These are phyloP conservation scores for Scylla paramamosain DNA, from an alignment of 1,140 invertebrate genomes.

Conservation along the genomic window DNA sequence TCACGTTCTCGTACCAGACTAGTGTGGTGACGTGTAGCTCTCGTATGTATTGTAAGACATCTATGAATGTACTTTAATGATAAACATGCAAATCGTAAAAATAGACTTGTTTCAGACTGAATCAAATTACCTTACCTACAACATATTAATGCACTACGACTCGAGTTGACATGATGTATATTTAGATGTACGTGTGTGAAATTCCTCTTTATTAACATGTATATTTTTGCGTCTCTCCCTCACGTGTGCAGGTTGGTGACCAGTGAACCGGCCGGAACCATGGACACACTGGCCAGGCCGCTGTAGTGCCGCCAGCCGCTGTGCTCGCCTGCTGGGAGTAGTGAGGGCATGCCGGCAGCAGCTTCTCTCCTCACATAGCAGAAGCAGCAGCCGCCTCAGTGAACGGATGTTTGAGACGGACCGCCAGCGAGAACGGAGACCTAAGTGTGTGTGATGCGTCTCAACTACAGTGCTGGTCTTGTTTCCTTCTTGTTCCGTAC, in stretches of 20 bases:
- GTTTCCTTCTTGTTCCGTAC: conserved; percentile 41
- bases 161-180: neutral
- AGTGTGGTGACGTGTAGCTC: neutral
- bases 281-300: neutral
- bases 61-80: neutral
- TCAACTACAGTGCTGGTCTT: conserved; percentile 28
- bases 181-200: conserved; percentile 32
- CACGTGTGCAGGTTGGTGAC: conserved; percentile 33
- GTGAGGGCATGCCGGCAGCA: neutral
- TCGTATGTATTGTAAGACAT: neutral
- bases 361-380: neutral
- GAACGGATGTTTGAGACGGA: conserved; percentile 15
- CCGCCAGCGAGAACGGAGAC: too few relatives aligned
- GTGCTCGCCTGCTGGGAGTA: neutral
- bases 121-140: neutral
- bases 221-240: neutral
- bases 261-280: neutral
- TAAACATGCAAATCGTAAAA: neutral
- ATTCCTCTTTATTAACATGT: neutral
- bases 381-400: neutral
- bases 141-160: conserved; percentile 1
- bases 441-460: conserved; percentile 58
- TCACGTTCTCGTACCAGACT: neutral
- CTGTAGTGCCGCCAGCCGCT: neutral
- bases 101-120: neutral